Conservation (phyloP, 1,140 invertebrate species). For the Ceratina japonica region DNA sequence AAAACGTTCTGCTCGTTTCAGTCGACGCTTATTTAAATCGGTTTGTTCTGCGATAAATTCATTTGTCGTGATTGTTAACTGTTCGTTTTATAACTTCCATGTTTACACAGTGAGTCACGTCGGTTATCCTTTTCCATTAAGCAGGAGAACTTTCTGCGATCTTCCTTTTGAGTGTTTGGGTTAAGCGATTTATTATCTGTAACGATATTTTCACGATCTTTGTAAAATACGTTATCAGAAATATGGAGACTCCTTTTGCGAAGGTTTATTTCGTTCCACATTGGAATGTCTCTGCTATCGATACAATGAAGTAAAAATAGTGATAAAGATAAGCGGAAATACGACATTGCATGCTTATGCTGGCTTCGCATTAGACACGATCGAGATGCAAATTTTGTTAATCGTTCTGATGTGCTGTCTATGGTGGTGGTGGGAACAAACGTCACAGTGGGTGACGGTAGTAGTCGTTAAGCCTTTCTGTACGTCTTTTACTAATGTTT, state of each 20-base stretch:
- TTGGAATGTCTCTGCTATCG: constrained; percentile 23
- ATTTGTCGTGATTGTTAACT: not conserved
- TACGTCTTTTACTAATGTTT: constrained; percentile 21
- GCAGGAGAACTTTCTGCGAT: constrained; percentile 46
- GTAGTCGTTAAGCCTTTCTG: constrained; percentile 37
- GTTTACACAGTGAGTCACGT: not conserved
- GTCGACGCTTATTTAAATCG: constrained; percentile 42
- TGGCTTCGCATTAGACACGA: constrained; percentile 53
- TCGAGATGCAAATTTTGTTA: constrained; percentile 47
- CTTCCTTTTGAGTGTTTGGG: not conserved
- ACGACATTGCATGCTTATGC: constrained; percentile 52
- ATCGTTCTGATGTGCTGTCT: constrained; percentile 61
- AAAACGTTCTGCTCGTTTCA: constrained; percentile 28
- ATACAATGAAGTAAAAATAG: constrained; percentile 6
- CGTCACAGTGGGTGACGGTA: constrained; percentile 55
- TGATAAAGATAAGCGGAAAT: constrained; percentile 2
- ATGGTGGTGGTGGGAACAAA: constrained; percentile 69
- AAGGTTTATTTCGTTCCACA: constrained; percentile 17
- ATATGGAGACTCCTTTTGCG: constrained; percentile 1
- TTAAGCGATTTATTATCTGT: not conserved
- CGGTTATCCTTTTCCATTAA: not conserved
- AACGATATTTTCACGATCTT: not conserved
- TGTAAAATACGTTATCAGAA: not conserved
- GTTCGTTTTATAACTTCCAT: constrained; percentile 24
- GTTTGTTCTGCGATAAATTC: not conserved